Evolutionary conservation across 2,113 vertebrate genomes (phyloP).

Genomic region (Eudyptes chrysolophus): DNA sequence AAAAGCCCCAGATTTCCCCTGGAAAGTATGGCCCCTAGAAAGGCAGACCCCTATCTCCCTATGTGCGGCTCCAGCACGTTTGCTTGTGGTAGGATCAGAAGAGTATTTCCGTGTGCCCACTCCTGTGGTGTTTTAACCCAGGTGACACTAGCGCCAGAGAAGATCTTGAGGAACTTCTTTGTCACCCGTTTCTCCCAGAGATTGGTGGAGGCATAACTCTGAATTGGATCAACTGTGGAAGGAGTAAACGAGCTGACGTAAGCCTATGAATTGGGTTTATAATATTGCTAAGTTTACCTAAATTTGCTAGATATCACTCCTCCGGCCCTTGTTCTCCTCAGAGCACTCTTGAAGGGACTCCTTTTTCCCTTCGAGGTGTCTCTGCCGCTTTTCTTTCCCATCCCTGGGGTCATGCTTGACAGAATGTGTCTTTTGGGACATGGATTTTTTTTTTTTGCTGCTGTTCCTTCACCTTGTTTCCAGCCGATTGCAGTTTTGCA

Average conservation of each 20-base stretch:
- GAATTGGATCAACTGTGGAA: neutral
- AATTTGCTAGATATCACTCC: neutral
- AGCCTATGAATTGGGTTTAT: neutral
- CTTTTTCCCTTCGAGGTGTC: neutral
- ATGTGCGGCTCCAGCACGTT: fast-evolving
- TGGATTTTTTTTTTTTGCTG: neutral
- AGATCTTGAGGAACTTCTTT: neutral
- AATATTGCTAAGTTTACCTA: neutral
- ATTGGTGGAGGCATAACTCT: neutral
- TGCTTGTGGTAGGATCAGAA: neutral
- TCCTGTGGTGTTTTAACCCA: neutral
- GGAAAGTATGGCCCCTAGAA: neutral
- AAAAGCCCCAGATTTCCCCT: neutral
- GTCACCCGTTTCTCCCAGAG: neutral
- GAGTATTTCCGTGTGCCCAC: neutral
- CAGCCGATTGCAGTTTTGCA: neutral
- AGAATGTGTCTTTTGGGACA: neutral
- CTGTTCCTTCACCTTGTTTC: neutral
- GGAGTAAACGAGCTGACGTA: neutral
- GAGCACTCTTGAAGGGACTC: neutral
- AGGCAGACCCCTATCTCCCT: neutral
- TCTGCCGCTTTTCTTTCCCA: slow-evolving; percentile 4
- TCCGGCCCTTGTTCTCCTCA: neutral
- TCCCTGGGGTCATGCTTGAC: neutral
- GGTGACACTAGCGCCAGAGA: fast-evolving